A percentile compares a stretch with the other conserved stretches of the same genome.
phyloP scores from a whole-genome alignment of 1,140 invertebrate genomes.

The Bombyx mori region ASM3026992v2 NC_085119.1:3386501-3387000 shows the following conservation, averaged over 20 bases:
- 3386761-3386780: too few species aligned
- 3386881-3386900: slow-evolving; percentile 83
- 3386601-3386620: too few species aligned
- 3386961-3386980: slow-evolving; percentile 35
- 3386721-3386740: not conserved
- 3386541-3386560: too few species aligned
- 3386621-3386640: too few species aligned
- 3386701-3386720: not conserved
- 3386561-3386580: too few species aligned
- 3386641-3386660: too few species aligned
- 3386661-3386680: too few species aligned
- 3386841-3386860: slow-evolving; percentile 83
- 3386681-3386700: not conserved
- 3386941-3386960: slow-evolving; percentile 80
- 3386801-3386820: slow-evolving; percentile 78
- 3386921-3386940: slow-evolving; percentile 86
- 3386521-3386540: too few species aligned
- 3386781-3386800: slow-evolving; percentile 40
- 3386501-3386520: too few species aligned
- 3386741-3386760: not conserved
- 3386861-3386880: slow-evolving; percentile 78
- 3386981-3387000: slow-evolving; percentile 12
- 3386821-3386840: slow-evolving; percentile 81
- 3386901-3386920: slow-evolving; percentile 80
- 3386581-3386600: too few species aligned